Percentiles rank a stretch among this genome's conserved stretches.
phyloP scores from a whole-genome alignment of 2,113 vertebrate genomes.

The Trematocara unimaculatum region DNA sequence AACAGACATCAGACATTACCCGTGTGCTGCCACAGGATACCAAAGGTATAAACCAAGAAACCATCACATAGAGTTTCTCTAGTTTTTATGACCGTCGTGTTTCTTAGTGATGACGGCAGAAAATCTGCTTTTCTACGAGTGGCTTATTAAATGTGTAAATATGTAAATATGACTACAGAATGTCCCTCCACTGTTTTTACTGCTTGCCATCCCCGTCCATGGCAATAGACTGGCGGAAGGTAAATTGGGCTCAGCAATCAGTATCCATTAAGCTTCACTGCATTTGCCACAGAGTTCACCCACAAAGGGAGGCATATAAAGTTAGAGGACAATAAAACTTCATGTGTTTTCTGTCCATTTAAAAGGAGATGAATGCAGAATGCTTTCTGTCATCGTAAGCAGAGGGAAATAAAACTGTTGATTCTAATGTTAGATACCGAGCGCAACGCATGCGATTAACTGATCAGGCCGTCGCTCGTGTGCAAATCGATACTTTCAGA shows the following conservation, averaged over 20 bases:
- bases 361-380: neutral
- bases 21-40: neutral
- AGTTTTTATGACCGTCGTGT: neutral
- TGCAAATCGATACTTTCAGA: neutral
- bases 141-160: neutral
- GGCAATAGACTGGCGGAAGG: neutral
- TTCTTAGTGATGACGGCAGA: neutral
- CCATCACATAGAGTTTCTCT: neutral
- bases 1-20: neutral
- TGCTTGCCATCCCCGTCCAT: neutral
- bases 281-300: neutral
- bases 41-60: neutral
- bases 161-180: neutral
- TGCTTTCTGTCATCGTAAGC: neutral
- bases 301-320: neutral
- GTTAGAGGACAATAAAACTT: neutral
- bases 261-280: slow-evolving; percentile 11
- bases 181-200: neutral
- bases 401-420: neutral
- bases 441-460: neutral
- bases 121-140: neutral
- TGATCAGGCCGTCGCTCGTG: neutral
- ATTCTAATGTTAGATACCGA: neutral
- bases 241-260: slow-evolving; percentile 39
- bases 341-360: neutral